Percentiles rank a stretch among this genome's conserved stretches.
These are phyloP conservation scores for Lithosia quadra DNA, from an alignment of 2,888 invertebrate genomes.

Conservation along the genomic window DNA sequence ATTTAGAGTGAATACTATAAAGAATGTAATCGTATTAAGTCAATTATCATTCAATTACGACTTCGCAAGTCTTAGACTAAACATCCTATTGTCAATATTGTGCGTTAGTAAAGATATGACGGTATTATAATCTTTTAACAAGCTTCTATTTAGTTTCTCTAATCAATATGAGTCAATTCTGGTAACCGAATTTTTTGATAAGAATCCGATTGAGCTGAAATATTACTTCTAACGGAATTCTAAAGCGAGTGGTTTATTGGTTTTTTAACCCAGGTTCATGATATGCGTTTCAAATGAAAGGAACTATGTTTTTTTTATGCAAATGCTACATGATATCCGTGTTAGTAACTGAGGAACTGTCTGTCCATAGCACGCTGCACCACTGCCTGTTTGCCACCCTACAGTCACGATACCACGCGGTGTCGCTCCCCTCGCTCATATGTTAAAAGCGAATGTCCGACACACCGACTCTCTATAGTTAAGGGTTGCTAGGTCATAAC, in stretches of 20 bases:
- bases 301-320: background rate
- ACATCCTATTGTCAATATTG: constrained; percentile 12
- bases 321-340: background rate
- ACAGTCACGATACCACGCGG: constrained; percentile 51
- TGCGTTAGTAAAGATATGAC: background rate
- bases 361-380: constrained; percentile 30
- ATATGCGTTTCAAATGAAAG: too few species aligned
- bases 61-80: constrained; percentile 14
- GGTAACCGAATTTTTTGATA: background rate
- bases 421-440: constrained; percentile 76
- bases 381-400: constrained; percentile 45
- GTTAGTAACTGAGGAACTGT: constrained; percentile 11
- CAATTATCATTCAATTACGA: constrained; percentile 28
- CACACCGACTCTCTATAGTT: constrained; percentile 79
- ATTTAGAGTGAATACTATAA: constrained; percentile 1
- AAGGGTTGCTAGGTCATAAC: constrained; percentile 74
- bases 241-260: too few species aligned
- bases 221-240: background rate
- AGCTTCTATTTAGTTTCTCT: background rate
- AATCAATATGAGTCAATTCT: background rate
- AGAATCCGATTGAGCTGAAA: background rate
- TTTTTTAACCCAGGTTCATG: too few species aligned
- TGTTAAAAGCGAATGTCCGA: constrained; percentile 77
- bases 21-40: constrained; percentile 19
- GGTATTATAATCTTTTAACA: background rate